Conservation (phyloP, 23 tunicate genomes). For the Trididemnum miniatum region DNA sequence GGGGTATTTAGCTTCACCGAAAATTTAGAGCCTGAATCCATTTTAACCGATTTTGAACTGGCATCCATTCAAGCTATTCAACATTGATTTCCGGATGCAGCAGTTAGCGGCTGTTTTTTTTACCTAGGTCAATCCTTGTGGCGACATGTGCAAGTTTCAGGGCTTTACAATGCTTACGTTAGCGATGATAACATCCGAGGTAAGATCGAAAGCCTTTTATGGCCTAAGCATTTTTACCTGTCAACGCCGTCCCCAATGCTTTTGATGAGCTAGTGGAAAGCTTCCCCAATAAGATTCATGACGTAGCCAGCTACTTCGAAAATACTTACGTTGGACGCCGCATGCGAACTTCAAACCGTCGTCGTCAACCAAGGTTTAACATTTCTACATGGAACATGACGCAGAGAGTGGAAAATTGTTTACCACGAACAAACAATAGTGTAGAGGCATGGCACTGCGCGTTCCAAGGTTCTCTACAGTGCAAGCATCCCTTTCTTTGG, state of each 20-base stretch:
- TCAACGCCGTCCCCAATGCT: conserved; percentile 18
- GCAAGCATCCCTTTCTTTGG: conserved; percentile 9
- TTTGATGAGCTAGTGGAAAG: conserved; percentile 26
- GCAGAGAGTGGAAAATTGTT: conserved; percentile 5
- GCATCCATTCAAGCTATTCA: conserved; percentile 14
- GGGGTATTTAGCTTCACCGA: background rate
- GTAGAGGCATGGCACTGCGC: no score
- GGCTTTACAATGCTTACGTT: background rate
- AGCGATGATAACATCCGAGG: conserved; percentile 18
- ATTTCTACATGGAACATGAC: background rate
- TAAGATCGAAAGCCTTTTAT: conserved; percentile 10
- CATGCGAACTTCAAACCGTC: conserved; percentile 15
- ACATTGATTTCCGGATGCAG: conserved; percentile 16
- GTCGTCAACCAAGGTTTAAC: conserved; percentile 1
- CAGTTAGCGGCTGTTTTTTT: conserved; percentile 22
- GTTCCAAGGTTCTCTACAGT: conserved; percentile 12
- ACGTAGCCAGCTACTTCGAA: conserved; percentile 18
- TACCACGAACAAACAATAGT: conserved; percentile 20
- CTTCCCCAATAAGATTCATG: conserved; percentile 8
- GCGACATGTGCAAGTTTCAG: conserved; percentile 22
- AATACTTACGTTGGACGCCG: conserved; percentile 22
- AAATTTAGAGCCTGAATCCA: conserved; percentile 11
- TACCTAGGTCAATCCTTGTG: conserved; percentile 25
- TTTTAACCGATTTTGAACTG: conserved; percentile 31
- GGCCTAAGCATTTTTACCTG: conserved; percentile 27